A percentile compares a stretch with the other conserved stretches of the same genome.
These are phyloP conservation scores for Oophaga pumilio DNA, from an alignment of 2,113 vertebrate genomes.

Conservation along the genomic window DNA sequence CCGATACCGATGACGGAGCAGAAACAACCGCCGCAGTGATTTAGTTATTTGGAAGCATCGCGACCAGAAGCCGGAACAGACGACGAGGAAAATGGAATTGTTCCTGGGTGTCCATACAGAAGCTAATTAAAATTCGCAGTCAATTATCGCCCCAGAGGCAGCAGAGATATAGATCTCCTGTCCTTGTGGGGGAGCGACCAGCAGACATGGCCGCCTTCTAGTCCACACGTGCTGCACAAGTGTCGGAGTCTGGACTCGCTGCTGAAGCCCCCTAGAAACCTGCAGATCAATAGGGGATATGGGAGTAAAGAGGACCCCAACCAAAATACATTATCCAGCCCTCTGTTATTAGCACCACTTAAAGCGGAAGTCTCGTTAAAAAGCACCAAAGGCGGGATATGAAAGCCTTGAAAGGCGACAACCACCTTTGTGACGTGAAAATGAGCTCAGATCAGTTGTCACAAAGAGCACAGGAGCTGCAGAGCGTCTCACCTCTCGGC, in stretches of 20 bases:
- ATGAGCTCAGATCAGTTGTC: neutral
- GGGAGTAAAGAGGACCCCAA: neutral
- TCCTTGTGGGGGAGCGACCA: slow-evolving; percentile 44
- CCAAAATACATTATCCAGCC: neutral
- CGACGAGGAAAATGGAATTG: neutral
- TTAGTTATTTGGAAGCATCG: slow-evolving; percentile 33
- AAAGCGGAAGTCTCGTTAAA: neutral
- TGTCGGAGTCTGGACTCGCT: neutral
- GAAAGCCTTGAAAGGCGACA: neutral
- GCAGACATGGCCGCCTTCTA: slow-evolving; percentile 14
- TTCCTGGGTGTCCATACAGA: slow-evolving; percentile 34
- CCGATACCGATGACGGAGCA: slow-evolving; percentile 38
- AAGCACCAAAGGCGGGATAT: neutral
- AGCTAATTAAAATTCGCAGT: slow-evolving; percentile 53
- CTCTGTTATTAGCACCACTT: neutral
- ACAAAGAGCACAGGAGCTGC: neutral
- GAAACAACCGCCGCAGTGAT: slow-evolving; percentile 3
- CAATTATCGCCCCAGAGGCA: slow-evolving; percentile 48
- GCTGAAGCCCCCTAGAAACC: neutral
- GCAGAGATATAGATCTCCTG: slow-evolving; percentile 18
- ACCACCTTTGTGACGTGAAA: neutral
- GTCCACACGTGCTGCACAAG: slow-evolving; percentile 2
- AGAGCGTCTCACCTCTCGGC: slow-evolving; percentile 85
- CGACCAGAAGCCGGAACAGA: slow-evolving; percentile 18
- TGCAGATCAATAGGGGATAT: neutral